These are phyloP conservation scores for Eidolon dupreanum DNA, from an alignment of 2,797 vertebrate species.

Conservation along the genomic window DNA sequence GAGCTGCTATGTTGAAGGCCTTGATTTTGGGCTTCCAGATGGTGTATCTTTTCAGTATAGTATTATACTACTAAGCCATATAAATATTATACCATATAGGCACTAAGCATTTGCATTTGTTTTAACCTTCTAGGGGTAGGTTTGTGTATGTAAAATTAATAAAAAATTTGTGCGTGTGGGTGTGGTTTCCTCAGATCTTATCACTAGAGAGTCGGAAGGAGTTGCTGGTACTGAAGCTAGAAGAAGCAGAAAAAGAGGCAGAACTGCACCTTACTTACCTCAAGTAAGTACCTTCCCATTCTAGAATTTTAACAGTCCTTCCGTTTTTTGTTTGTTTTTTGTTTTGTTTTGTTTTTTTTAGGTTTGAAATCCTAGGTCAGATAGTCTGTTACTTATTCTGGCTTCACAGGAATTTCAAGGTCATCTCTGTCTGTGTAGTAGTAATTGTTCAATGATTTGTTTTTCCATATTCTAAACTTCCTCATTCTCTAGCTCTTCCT, in stretches of 20 bases:
- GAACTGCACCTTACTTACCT: slow-evolving; percentile 89
- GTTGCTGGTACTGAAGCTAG: slow-evolving; percentile 87
- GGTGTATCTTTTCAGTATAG: neutral
- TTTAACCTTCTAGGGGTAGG: neutral
- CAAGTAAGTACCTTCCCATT: slow-evolving; percentile 77
- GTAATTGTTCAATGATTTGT: neutral
- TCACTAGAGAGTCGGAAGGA: slow-evolving; percentile 89
- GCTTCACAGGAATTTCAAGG: neutral
- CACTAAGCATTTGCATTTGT: neutral
- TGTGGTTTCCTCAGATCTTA: slow-evolving; percentile 81
- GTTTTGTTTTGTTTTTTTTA: neutral
- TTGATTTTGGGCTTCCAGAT: neutral
- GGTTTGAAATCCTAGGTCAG: neutral
- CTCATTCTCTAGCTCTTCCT: neutral
- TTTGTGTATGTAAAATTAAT: slow-evolving; percentile 25
- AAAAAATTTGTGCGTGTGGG: neutral
- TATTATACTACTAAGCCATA: neutral
- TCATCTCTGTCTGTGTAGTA: neutral
- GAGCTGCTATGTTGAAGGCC: neutral
- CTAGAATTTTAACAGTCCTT: neutral
- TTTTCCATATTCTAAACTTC: neutral
- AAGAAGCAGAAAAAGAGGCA: slow-evolving; percentile 90
- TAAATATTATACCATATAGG: neutral
- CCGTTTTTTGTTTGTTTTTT: neutral
- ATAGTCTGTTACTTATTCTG: neutral